Conservation (phyloP, 2,113 vertebrate species). For the Empidonax traillii region DNA sequence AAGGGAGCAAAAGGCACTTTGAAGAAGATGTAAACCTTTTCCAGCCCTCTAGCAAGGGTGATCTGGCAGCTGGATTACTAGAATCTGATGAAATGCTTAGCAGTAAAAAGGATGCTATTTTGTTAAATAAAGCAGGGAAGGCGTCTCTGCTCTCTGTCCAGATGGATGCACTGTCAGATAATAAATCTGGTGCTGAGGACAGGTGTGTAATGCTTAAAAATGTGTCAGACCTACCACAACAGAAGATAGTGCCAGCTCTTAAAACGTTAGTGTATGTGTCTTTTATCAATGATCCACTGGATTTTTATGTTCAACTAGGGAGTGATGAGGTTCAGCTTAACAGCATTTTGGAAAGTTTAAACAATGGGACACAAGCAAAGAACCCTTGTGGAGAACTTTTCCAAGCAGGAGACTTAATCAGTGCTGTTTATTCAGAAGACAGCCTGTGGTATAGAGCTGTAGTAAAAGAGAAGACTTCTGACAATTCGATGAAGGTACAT, state of each 20-base stretch:
- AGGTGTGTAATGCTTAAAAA: conserved; percentile 30
- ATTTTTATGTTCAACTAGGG: conserved; percentile 87
- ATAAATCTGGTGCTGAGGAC: background rate
- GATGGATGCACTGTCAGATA: background rate
- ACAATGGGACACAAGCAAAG: conserved; percentile 42
- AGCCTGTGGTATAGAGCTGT: conserved; percentile 86
- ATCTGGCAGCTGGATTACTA: background rate
- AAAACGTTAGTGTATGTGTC: conserved; percentile 83
- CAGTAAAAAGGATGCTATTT: background rate
- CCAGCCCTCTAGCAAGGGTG: background rate
- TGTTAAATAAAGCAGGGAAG: background rate
- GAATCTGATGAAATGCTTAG: background rate
- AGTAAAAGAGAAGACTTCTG: conserved; percentile 67
- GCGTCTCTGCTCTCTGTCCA: background rate
- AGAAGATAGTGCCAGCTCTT: conserved; percentile 70
- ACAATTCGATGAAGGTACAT: conserved; percentile 69
- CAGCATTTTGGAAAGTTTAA: conserved; percentile 80
- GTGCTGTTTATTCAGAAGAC: conserved; percentile 85
- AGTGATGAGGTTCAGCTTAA: conserved; percentile 79
- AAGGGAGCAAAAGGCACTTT: background rate
- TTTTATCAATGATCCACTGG: conserved; percentile 78
- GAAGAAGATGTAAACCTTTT: background rate
- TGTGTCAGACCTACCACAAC: conserved; percentile 72
- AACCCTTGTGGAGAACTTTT: conserved; percentile 49
- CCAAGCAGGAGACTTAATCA: conserved; percentile 79